These are phyloP conservation scores for Fistularia tabacaria DNA, from an alignment of 2,797 vertebrate species.

Conservation along the genomic window DNA sequence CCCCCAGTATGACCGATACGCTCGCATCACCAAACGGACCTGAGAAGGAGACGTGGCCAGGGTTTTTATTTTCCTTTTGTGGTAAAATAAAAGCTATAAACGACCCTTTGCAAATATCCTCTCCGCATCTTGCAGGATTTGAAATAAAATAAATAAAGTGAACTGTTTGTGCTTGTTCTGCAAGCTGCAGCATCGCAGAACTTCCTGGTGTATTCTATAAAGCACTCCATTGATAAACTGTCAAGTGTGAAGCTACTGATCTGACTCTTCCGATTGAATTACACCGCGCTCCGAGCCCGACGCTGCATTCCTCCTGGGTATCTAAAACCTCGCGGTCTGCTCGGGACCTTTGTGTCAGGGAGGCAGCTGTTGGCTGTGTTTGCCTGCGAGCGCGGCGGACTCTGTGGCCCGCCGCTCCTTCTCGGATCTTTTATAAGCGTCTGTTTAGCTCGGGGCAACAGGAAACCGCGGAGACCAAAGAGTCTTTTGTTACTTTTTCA, in stretches of 20 bases:
- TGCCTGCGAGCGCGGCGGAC: conserved; percentile 32
- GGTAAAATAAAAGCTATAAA: conserved; percentile 1
- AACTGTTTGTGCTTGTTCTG: conserved; percentile 22
- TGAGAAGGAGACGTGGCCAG: conserved; percentile 3
- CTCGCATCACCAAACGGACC: too few relatives aligned
- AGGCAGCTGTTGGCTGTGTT: conserved; percentile 49
- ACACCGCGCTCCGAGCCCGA: conserved; percentile 28
- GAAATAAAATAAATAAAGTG: conserved; percentile 5
- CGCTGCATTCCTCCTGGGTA: conserved; percentile 48
- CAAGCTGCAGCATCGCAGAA: conserved; percentile 35
- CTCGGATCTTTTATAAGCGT: conserved; percentile 54
- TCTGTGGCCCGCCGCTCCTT: conserved; percentile 41
- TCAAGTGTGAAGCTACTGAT: conserved; percentile 27
- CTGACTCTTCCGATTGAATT: conserved; percentile 45
- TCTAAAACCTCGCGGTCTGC: conserved; percentile 43
- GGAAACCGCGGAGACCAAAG: conserved; percentile 71
- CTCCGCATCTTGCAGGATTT: conserved; percentile 1
- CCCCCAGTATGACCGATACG: too few relatives aligned
- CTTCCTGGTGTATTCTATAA: conserved; percentile 32
- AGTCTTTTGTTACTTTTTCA: conserved; percentile 66
- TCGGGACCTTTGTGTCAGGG: conserved; percentile 32
- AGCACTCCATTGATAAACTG: conserved; percentile 46
- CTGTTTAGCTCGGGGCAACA: conserved; percentile 62
- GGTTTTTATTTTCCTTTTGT: neutral
- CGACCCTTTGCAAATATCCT: neutral